Evolutionary conservation across 2,797 vertebrate species (phyloP).

Genomic region (Sebastiscus albofasciatus): DNA sequence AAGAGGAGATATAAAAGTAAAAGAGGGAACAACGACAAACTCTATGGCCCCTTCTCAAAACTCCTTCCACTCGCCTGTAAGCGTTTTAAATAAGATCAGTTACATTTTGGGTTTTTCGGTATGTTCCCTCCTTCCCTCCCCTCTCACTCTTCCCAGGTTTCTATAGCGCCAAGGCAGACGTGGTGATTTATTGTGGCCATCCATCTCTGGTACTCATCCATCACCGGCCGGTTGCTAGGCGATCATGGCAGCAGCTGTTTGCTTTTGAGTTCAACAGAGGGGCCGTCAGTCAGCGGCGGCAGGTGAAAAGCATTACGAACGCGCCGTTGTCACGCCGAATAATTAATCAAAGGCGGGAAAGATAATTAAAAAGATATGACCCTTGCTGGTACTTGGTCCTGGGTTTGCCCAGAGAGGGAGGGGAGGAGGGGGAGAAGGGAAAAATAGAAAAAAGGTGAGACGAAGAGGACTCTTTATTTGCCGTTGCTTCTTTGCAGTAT

Average conservation of each 20-base stretch:
- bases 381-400: constrained; percentile 96
- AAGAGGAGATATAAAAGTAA: neutral
- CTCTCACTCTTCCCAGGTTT: constrained; percentile 89
- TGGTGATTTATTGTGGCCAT: constrained; percentile 99
- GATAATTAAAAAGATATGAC: constrained; percentile 99
- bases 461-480: constrained; percentile 21
- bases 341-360: constrained; percentile 99
- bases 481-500: constrained; percentile 3
- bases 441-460: constrained; percentile 54
- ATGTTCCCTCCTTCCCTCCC: constrained; percentile 55
- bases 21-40: neutral
- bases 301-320: constrained; percentile 99
- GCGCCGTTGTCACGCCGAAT: constrained; percentile 98
- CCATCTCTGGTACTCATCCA: constrained; percentile 99
- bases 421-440: constrained; percentile 45
- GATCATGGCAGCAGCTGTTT: constrained; percentile 99
- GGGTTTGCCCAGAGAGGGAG: constrained; percentile 86
- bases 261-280: constrained; percentile 99
- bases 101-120: constrained; percentile 5
- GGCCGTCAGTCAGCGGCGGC: constrained; percentile 99
- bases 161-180: constrained; percentile 91
- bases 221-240: constrained; percentile 99
- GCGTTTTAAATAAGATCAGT: constrained; percentile 31
- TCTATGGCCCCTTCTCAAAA: neutral
- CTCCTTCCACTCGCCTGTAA: neutral